phyloP scores from a whole-genome alignment of 1,140 invertebrate species.

The Helicoverpa armigera region DNA sequence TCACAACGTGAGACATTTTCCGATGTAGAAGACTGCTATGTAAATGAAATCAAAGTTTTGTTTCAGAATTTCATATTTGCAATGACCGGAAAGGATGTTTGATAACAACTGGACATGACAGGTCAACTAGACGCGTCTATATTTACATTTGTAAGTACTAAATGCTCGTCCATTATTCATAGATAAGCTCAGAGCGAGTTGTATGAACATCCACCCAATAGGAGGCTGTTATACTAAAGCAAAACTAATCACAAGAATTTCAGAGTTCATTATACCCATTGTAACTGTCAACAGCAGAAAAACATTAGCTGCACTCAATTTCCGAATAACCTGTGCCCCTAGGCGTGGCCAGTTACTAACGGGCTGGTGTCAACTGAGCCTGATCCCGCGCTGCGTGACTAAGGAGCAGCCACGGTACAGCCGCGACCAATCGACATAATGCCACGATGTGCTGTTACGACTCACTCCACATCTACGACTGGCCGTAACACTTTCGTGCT shows the following conservation, averaged over 20 bases:
- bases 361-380: constrained; percentile 31
- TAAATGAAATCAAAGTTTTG: too few species aligned
- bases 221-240: not conserved
- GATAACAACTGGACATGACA: constrained; percentile 2
- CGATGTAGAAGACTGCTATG: too few species aligned
- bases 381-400: constrained; percentile 27
- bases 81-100: constrained; percentile 15
- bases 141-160: not conserved
- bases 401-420: constrained; percentile 1
- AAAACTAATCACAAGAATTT: not conserved
- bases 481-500: constrained; percentile 17
- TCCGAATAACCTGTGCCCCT: constrained; percentile 37
- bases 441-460: constrained; percentile 31
- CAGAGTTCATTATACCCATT: constrained; percentile 16
- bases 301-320: constrained; percentile 39
- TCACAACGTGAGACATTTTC: too few species aligned
- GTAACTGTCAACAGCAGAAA: constrained; percentile 35
- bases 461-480: constrained; percentile 22
- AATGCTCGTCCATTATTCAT: too few species aligned
- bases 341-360: constrained; percentile 5
- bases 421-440: constrained; percentile 23
- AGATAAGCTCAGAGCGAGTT: too few species aligned
- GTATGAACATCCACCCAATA: too few species aligned
- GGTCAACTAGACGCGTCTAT: not conserved
- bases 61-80: too few species aligned